These are phyloP conservation scores for Ligdia adustata DNA, from an alignment of 2,888 invertebrate genomes.

Conservation along the genomic window DNA sequence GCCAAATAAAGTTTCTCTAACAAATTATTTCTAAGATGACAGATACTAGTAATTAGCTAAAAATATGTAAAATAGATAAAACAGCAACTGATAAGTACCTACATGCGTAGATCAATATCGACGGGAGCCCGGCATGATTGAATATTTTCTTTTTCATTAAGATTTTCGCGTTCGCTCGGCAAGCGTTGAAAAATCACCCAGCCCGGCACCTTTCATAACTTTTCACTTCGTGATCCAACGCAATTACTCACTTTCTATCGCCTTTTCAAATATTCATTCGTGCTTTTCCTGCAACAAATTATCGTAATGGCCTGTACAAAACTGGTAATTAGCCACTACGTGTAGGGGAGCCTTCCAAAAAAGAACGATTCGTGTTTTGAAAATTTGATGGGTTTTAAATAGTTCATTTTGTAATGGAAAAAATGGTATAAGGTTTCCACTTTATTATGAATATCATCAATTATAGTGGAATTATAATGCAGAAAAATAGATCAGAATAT, in stretches of 20 bases:
- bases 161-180: constrained; percentile 69
- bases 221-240: constrained; percentile 82
- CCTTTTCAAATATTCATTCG: constrained; percentile 83
- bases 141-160: constrained; percentile 78
- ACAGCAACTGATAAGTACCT: constrained; percentile 12
- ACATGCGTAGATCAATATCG: constrained; percentile 43
- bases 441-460: no score
- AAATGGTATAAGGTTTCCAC: constrained; percentile 26
- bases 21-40: no score
- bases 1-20: no score
- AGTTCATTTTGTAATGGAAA: constrained; percentile 54
- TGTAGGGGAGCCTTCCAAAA: constrained; percentile 58
- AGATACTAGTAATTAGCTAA: no score
- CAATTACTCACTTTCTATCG: constrained; percentile 82
- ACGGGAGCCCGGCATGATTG: constrained; percentile 54
- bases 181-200: constrained; percentile 75
- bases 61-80: no score
- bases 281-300: constrained; percentile 80
- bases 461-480: no score
- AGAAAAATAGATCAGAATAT: no score
- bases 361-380: constrained; percentile 49
- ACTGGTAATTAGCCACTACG: constrained; percentile 74
- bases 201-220: constrained; percentile 82
- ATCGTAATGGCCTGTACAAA: constrained; percentile 76
- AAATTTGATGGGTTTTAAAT: constrained; percentile 51